These are phyloP conservation scores for Acrobasis suavella DNA, from an alignment of 2,888 invertebrate species.

Conservation along the genomic window DNA sequence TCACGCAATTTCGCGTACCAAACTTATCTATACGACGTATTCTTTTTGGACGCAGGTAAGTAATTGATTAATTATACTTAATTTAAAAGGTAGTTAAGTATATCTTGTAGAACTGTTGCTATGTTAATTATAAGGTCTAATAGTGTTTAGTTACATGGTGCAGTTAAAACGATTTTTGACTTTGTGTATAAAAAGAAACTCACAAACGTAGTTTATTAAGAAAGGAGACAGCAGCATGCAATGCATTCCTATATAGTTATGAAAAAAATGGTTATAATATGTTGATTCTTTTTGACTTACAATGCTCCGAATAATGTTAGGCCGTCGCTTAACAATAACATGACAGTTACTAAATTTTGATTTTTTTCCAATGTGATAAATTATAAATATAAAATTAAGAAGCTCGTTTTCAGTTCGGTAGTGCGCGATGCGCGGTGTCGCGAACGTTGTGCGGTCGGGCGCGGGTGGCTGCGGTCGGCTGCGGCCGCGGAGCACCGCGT, in stretches of 20 bases:
- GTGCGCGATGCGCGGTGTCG: slow-evolving; percentile 44
- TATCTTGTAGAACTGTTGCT: too few relatives aligned
- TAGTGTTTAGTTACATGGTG: slow-evolving; percentile 10
- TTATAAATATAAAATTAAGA: slow-evolving; percentile 32
- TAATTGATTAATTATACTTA: too few relatives aligned
- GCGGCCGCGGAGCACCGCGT: slow-evolving; percentile 40
- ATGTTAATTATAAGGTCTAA: too few relatives aligned
- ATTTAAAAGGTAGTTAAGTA: too few relatives aligned
- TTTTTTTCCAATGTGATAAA: slow-evolving; percentile 15
- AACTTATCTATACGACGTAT: background rate
- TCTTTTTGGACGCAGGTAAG: too few relatives aligned
- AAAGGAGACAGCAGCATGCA: slow-evolving; percentile 19
- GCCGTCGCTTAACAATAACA: slow-evolving; percentile 36
- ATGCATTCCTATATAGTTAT: slow-evolving; percentile 12
- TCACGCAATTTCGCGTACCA: background rate
- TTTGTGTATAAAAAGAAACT: background rate
- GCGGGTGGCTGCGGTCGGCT: slow-evolving; percentile 40
- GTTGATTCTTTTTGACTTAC: slow-evolving; percentile 13
- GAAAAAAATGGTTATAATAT: slow-evolving; percentile 15
- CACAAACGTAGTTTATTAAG: background rate
- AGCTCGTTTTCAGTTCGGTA: slow-evolving; percentile 46
- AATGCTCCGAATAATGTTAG: slow-evolving; percentile 30
- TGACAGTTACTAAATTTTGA: slow-evolving; percentile 22
- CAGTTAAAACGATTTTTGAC: background rate
- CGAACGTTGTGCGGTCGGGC: slow-evolving; percentile 43